Conservation (phyloP, 2,113 vertebrate species). For the Aptenodytes forsteri region DNA sequence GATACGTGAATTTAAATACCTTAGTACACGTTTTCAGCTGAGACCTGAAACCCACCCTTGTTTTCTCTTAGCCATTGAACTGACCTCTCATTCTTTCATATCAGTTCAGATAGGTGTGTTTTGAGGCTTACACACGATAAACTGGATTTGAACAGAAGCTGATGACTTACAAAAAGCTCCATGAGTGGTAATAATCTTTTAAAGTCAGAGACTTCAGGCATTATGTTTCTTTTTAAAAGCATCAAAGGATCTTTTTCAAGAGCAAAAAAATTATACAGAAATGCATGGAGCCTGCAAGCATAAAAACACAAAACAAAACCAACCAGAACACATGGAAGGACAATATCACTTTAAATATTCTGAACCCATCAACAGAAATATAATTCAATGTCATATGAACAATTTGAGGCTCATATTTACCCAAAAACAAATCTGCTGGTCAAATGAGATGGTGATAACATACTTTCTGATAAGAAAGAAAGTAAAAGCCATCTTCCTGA, state of each 20-base stretch:
- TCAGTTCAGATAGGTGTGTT: neutral
- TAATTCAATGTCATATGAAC: neutral
- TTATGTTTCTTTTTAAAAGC: neutral
- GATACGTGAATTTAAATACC: neutral
- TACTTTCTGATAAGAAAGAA: neutral
- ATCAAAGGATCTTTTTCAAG: neutral
- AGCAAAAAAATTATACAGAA: neutral
- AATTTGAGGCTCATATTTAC: neutral
- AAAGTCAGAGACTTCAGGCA: neutral
- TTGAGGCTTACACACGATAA: neutral
- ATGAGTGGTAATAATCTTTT: neutral
- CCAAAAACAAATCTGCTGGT: neutral
- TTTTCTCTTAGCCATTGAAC: neutral
- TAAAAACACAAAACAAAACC: neutral
- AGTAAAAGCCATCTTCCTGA: neutral
- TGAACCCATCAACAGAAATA: neutral
- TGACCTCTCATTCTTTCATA: neutral
- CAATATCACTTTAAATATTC: neutral
- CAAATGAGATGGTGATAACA: neutral
- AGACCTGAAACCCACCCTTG: neutral
- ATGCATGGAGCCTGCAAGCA: neutral
- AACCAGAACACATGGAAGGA: neutral
- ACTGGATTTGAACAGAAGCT: neutral
- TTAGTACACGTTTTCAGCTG: neutral
- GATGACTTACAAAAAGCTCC: neutral